Evolutionary conservation across 2,797 vertebrate genomes (phyloP), one percentile per base, ranked within the genome.

Genomic region (Chaetodon trifasciatus): DNA sequence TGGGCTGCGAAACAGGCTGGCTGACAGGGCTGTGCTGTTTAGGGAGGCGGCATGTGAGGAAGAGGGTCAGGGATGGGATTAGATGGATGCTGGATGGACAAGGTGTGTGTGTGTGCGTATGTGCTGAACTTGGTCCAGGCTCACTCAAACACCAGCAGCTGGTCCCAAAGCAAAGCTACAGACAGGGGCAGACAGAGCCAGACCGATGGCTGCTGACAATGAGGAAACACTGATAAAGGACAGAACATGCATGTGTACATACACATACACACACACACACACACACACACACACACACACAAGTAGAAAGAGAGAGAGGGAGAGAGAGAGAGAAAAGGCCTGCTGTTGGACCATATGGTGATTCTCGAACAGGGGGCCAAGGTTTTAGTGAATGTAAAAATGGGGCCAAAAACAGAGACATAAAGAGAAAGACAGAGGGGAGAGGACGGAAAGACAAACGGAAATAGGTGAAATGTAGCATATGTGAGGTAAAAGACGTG

Each of bases 311-410:
- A 82, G 74, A 46, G 21, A 55, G 68, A 40, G 40, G 75, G 53
- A 64, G 65, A 24, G 39, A 46, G 49, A 28, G 47, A 56, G 60
- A 56, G 81, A 86, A 64, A 85, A 65, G 62, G 37, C 91, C 89
- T 90, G 90, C 90, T 91, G 89, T 80, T 87, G 83, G 83, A 65
- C 88, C 91, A 93, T 91, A 92, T 91, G 91, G 83, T 87, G 80
- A 86, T 70, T 83, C 87, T 88, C 44, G 7, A 87, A 83, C 67
- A 76, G 35, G 47, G 61, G 85, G 82, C 86, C 81, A 86, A 86
- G 88, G 65, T 85, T 93, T 89, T 70, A 79, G 56, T 84, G 69
- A 85, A 77, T 74, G 76, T 86, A 74, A 78, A 91, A 86, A 79
- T 40, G 37, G 32, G 42, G 73, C 86, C 85, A 91, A 86, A 84